phyloP scores from a whole-genome alignment of 1,140 invertebrate genomes.

The Drosophila lini region DNA sequence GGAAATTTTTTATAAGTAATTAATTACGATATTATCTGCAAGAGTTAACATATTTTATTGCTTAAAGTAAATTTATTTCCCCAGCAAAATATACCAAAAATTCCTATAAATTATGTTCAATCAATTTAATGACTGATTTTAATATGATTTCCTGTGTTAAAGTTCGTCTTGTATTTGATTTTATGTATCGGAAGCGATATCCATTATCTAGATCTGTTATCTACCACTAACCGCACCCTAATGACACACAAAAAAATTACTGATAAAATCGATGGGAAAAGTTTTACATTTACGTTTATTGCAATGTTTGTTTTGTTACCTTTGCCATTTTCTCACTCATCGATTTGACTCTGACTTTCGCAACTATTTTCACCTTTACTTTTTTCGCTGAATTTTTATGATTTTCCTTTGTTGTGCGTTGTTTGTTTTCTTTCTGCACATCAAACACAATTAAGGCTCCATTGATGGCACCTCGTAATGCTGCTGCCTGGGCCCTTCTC shows the following conservation, averaged over 20 bases:
- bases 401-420: conserved; percentile 41
- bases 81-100: background rate
- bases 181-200: conserved; percentile 14
- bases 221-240: conserved; percentile 27
- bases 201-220: conserved; percentile 11
- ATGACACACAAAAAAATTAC: conserved; percentile 15
- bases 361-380: conserved; percentile 57
- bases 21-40: background rate
- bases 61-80: background rate
- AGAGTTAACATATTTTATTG: background rate
- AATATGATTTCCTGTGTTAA: background rate
- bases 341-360: conserved; percentile 53
- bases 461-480: conserved; percentile 34
- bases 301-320: conserved; percentile 52
- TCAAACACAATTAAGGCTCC: conserved; percentile 51
- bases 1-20: background rate
- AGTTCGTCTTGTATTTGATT: background rate
- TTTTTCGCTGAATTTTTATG: conserved; percentile 20
- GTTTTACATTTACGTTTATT: conserved; percentile 11
- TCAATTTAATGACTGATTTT: background rate
- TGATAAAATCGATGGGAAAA: conserved; percentile 34
- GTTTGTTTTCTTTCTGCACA: conserved; percentile 47
- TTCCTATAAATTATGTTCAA: background rate
- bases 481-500: conserved; percentile 19
- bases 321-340: conserved; percentile 60